Base-by-base conservation (phyloP, 1,140 invertebrate genomes). In the Lordiphosa collinella region DNA sequence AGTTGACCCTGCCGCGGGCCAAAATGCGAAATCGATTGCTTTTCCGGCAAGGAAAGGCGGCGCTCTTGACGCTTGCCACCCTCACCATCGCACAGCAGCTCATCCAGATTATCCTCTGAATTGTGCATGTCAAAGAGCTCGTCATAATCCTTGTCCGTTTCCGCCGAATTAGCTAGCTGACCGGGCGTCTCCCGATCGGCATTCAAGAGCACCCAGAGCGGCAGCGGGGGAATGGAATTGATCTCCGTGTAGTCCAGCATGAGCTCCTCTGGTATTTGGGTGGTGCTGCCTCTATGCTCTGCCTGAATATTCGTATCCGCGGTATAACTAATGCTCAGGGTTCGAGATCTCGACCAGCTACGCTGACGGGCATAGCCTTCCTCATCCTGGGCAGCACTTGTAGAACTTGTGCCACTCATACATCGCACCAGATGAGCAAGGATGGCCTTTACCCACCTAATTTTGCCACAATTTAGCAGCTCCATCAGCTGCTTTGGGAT, bases 401-500 rank as follows among this genome's bases (percentile, higher is more conserved):
- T 49, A 1, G 41, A 40, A 37, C 60, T 68, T 3, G 58, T 44
- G 36, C 93, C 93, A 12, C 94, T 94, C 53, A 96, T 95, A 63
- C 88, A 89, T 22, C 88, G 85, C 9, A 99, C 96, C 34, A 99
- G 91, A 92, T 99, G 98, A 2, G 97, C 94, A 32, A 99, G 90
- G 57, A 99, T 99, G 0, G 98, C 98, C 89, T 99, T 99, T 0
- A 99, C 98, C 93, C 97, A 96, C 73, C 96, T 91, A 31, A 98
- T 98, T 91, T 99, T 99, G 0, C 99, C 99, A 53, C 97, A 99
- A 90, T 99, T 99, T 0, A 99, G 90, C n/a, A 99, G 90, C 88
- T 99, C 98, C 95, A 99, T 99, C 2, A 99, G 90, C 84, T 99
- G 98, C 87, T 99, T 99, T 98, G 0, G 98, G 98, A 92, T 99